Evolutionary conservation across 92 coral and sea anemone species (phyloP).

Genomic region (Palythoa caribaeorum): DNA sequence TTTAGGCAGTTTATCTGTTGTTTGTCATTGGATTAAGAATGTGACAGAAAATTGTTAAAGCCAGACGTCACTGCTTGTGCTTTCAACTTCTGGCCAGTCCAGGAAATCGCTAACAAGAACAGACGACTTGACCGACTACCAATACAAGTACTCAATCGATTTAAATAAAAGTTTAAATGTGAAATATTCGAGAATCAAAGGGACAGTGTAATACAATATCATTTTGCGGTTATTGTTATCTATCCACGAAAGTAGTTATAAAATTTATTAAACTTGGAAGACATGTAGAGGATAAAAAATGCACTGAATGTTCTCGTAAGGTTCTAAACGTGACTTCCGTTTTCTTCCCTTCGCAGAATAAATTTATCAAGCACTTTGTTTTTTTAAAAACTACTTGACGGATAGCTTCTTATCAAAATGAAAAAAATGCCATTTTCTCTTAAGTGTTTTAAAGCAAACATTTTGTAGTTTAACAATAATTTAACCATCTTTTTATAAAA

Average conservation of each 20-base stretch:
- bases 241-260: too few relatives aligned
- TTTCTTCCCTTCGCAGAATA: too few relatives aligned
- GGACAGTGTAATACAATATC: not conserved
- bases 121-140: not conserved
- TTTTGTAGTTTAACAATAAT: not conserved
- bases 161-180: not conserved
- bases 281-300: too few relatives aligned
- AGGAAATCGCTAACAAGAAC: not conserved
- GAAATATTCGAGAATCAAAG: not conserved
- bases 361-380: too few relatives aligned
- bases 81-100: not conserved
- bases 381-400: too few relatives aligned
- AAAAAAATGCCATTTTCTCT: not conserved
- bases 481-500: too few relatives aligned
- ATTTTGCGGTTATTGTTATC: too few relatives aligned
- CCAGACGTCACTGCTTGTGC: not conserved
- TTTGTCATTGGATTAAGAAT: not conserved
- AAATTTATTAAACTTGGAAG: too few relatives aligned
- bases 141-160: not conserved
- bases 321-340: too few relatives aligned
- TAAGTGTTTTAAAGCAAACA: not conserved
- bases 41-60: not conserved
- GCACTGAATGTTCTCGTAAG: too few relatives aligned
- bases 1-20: not conserved
- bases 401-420: too few relatives aligned